Evolutionary conservation across 2,888 invertebrate species (phyloP).

Genomic region (Microdon myrmicae): DNA sequence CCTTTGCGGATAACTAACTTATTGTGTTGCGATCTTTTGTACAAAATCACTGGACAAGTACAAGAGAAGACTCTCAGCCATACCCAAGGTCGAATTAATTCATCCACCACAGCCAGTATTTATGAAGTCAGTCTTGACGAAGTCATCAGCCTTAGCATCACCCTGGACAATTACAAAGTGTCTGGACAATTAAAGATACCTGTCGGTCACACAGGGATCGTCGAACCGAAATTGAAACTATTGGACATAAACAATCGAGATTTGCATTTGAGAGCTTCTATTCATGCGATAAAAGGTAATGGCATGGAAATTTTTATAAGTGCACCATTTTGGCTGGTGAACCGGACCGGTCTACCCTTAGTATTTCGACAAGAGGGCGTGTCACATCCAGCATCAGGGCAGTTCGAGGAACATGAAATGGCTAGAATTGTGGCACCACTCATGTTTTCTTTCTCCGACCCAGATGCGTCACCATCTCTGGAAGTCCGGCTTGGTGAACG

Average conservation of each 20-base stretch:
- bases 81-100: slow-evolving; percentile 67
- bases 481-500: slow-evolving; percentile 80
- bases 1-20: slow-evolving; percentile 88
- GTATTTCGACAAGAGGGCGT: slow-evolving; percentile 92
- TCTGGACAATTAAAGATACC: slow-evolving; percentile 73
- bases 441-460: slow-evolving; percentile 92
- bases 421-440: slow-evolving; percentile 93
- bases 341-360: slow-evolving; percentile 94
- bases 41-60: slow-evolving; percentile 68
- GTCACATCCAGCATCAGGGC: slow-evolving; percentile 82
- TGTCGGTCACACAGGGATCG: slow-evolving; percentile 68
- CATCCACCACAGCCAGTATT: slow-evolving; percentile 68
- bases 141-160: slow-evolving; percentile 78
- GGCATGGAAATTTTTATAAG: slow-evolving; percentile 77
- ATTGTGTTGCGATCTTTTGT: slow-evolving; percentile 83
- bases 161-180: slow-evolving; percentile 85
- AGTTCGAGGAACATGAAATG: slow-evolving; percentile 93
- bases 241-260: slow-evolving; percentile 79
- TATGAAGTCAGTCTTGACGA: slow-evolving; percentile 70
- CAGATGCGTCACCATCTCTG: slow-evolving; percentile 83
- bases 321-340: slow-evolving; percentile 94
- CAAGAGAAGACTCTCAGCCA: slow-evolving; percentile 46
- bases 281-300: slow-evolving; percentile 71
- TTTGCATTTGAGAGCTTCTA: slow-evolving; percentile 79
- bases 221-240: slow-evolving; percentile 77